A percentile compares a stretch with the other conserved stretches of the same genome.
Conservation (phyloP, 2,888 invertebrate species). For the Cheilosia vulpina region DNA sequence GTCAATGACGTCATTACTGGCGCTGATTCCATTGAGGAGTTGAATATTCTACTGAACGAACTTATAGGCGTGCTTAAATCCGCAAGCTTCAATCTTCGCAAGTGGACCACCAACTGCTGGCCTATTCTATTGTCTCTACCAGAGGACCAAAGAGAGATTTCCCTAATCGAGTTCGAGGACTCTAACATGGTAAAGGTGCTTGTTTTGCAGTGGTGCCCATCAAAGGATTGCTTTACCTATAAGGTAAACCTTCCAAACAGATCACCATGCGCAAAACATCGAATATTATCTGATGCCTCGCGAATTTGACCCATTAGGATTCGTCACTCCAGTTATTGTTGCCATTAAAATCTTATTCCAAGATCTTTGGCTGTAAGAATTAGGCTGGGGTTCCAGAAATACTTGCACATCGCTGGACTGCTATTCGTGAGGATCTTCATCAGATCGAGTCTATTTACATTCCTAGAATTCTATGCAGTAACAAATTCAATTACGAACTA, state of each 20-base stretch:
- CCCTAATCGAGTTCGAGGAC: neutral
- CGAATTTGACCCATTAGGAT: neutral
- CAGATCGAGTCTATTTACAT: neutral
- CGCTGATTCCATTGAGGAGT: slow-evolving; percentile 34
- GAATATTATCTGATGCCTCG: neutral
- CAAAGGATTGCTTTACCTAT: neutral
- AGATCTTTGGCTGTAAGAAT: neutral
- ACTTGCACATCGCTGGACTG: slow-evolving; percentile 11
- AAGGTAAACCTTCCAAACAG: neutral
- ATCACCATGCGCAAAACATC: neutral
- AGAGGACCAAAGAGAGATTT: neutral
- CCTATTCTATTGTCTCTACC: slow-evolving; percentile 7
- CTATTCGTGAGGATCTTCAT: neutral
- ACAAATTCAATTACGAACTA: neutral
- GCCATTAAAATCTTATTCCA: neutral
- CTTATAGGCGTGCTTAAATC: slow-evolving; percentile 2
- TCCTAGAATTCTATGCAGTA: neutral
- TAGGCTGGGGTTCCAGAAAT: slow-evolving; percentile 27
- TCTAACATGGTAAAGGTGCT: slow-evolving; percentile 29
- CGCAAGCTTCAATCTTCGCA: neutral
- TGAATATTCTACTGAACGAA: neutral
- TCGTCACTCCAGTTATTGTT: neutral
- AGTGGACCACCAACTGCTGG: slow-evolving; percentile 26
- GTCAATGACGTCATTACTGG: slow-evolving; percentile 76
- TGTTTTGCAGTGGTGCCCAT: neutral